Evolutionary conservation across 2,797 vertebrate genomes (phyloP).

Genomic region (Tapirus indicus): DNA sequence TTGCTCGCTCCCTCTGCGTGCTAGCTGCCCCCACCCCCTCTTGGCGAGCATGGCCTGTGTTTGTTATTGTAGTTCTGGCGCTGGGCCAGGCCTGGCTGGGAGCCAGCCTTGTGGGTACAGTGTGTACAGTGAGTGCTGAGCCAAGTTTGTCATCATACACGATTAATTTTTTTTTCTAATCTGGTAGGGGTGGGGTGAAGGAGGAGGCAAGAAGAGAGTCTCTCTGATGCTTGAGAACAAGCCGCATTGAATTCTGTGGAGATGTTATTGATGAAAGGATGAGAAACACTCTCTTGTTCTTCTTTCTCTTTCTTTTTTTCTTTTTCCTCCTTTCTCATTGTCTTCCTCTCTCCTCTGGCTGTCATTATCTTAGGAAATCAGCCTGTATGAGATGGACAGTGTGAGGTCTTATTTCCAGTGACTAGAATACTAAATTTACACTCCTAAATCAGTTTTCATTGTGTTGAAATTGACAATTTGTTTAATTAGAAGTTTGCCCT

Average conservation of each 20-base stretch:
- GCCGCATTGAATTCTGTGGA: constrained; percentile 77
- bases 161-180: constrained; percentile 88
- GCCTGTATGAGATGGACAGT: not conserved
- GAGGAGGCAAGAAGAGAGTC: constrained; percentile 74
- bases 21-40: constrained; percentile 68
- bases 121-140: constrained; percentile 97
- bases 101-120: constrained; percentile 97
- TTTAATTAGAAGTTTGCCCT: constrained; percentile 71
- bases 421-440: constrained; percentile 55
- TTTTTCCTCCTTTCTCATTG: not conserved
- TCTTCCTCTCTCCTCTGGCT: not conserved
- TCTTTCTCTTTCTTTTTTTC: not conserved
- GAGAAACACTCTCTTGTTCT: constrained; percentile 73
- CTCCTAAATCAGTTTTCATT: constrained; percentile 77
- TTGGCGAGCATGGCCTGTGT: constrained; percentile 88
- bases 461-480: constrained; percentile 48
- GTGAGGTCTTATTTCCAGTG: constrained; percentile 63
- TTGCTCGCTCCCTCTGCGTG: not conserved
- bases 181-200: constrained; percentile 89
- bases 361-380: not conserved
- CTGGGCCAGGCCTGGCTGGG: constrained; percentile 91
- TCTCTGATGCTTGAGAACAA: constrained; percentile 82
- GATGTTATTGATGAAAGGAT: constrained; percentile 84
- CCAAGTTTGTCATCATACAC: constrained; percentile 92
- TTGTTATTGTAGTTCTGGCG: constrained; percentile 94